These are phyloP conservation scores for Pseudorhombus dupliciocellatus DNA, from an alignment of 2,113 vertebrate species.

Conservation along the genomic window DNA sequence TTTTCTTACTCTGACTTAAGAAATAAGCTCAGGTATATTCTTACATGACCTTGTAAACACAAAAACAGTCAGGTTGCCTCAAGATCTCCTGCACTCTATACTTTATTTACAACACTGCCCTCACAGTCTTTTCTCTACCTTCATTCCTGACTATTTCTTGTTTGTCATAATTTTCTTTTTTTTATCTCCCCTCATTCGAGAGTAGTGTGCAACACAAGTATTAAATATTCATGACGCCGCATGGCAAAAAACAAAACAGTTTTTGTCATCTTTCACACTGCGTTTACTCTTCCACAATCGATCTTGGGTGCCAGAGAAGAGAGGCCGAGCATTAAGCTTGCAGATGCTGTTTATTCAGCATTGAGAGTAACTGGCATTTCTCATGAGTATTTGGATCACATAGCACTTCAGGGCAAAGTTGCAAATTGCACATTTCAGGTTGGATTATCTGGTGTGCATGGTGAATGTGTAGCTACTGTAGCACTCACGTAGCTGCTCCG, in stretches of 20 bases:
- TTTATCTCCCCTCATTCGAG: not conserved
- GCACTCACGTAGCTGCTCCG: constrained; percentile 23
- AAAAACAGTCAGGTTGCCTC: not conserved
- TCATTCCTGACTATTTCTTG: not conserved
- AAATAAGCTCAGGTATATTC: not conserved
- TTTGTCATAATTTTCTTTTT: not conserved
- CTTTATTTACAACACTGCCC: not conserved
- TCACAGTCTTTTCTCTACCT: not conserved
- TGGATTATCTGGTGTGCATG: constrained; percentile 45
- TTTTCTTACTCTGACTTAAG: constrained; percentile 1
- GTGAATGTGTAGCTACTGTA: constrained; percentile 38
- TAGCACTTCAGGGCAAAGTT: constrained; percentile 41
- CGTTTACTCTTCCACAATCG: constrained; percentile 32
- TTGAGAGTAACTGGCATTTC: constrained; percentile 15
- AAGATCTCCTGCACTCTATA: not conserved
- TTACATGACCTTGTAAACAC: not conserved
- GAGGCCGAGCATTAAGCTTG: not conserved
- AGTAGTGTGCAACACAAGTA: not conserved
- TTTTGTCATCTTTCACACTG: constrained; percentile 34
- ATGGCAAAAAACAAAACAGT: constrained; percentile 10
- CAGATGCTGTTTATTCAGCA: constrained; percentile 14
- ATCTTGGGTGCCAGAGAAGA: constrained; percentile 8
- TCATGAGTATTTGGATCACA: constrained; percentile 49
- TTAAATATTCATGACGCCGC: constrained; percentile 12
- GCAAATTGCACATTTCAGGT: constrained; percentile 63